Conservation (phyloP, 92 coral and sea anemone species). For the Pocillopora meandrina region DNA sequence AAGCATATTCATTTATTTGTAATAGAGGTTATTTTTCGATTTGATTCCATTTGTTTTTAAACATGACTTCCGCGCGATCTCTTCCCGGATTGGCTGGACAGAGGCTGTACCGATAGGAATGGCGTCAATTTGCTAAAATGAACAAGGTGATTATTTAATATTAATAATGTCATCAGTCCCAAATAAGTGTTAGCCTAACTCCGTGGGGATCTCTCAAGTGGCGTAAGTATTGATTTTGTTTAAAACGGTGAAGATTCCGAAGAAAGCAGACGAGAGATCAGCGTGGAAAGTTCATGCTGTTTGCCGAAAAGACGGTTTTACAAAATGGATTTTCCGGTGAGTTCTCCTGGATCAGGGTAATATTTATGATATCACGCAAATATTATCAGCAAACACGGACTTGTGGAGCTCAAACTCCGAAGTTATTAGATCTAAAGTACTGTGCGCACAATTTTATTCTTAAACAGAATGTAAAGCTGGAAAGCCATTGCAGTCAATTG, state of each 20-base stretch:
- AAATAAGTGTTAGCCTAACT: constrained; percentile 50
- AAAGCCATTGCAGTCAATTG: neutral
- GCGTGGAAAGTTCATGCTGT: neutral
- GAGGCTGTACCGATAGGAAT: constrained; percentile 46
- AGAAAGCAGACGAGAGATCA: neutral
- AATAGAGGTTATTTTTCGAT: neutral
- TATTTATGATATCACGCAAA: neutral
- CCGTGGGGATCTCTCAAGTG: constrained; percentile 38
- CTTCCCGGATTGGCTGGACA: constrained; percentile 62
- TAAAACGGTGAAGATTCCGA: neutral
- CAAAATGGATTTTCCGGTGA: constrained; percentile 32
- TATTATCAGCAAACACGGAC: neutral
- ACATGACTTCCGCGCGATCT: neutral
- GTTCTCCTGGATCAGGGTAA: constrained; percentile 15
- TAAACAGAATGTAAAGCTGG: neutral
- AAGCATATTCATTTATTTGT: neutral
- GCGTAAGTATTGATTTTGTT: constrained; percentile 56
- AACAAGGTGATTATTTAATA: constrained; percentile 73
- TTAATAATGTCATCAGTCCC: constrained; percentile 79
- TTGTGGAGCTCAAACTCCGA: neutral
- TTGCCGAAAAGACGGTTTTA: neutral
- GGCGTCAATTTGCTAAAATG: constrained; percentile 91
- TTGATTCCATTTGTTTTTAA: constrained; percentile 16
- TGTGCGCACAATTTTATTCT: neutral
- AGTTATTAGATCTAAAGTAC: neutral